These are phyloP conservation scores for Remorina albescens DNA, from an alignment of 2,797 vertebrate genomes.

Conservation along the genomic window DNA sequence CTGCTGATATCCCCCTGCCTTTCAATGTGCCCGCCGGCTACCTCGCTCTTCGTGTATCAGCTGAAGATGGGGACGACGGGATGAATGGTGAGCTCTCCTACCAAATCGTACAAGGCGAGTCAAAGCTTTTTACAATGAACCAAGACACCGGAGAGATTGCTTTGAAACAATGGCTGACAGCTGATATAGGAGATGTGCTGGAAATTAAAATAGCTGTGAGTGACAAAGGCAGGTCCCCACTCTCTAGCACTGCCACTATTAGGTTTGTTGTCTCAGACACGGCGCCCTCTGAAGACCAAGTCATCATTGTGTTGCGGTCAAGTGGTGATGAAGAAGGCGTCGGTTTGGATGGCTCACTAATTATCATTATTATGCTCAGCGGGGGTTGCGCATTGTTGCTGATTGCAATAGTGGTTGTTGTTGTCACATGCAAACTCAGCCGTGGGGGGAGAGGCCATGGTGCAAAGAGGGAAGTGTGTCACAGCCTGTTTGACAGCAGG, in stretches of 20 bases:
- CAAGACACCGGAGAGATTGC: slow-evolving; percentile 77
- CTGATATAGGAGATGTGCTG: slow-evolving; percentile 71
- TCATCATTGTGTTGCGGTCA: slow-evolving; percentile 72
- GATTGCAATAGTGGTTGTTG: slow-evolving; percentile 76
- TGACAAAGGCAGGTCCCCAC: slow-evolving; percentile 73
- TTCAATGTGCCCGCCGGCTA: slow-evolving; percentile 71
- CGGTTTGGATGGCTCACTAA: slow-evolving; percentile 67
- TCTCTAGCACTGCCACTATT: slow-evolving; percentile 69
- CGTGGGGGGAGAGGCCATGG: slow-evolving; percentile 48
- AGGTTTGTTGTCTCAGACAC: slow-evolving; percentile 76
- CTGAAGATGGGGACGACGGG: slow-evolving; percentile 78
- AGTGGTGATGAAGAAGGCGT: slow-evolving; percentile 45
- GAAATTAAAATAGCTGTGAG: slow-evolving; percentile 71
- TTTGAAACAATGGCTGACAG: slow-evolving; percentile 71
- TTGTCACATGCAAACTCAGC: slow-evolving; percentile 76
- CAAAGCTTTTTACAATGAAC: slow-evolving; percentile 76
- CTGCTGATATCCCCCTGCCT: slow-evolving; percentile 76
- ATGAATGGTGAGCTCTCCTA: slow-evolving; percentile 73
- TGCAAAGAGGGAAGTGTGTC: slow-evolving; percentile 68
- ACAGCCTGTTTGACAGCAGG: slow-evolving; percentile 72
- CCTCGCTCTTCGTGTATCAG: slow-evolving; percentile 71
- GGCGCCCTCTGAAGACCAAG: slow-evolving; percentile 77
- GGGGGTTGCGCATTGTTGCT: slow-evolving; percentile 81
- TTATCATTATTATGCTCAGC: slow-evolving; percentile 77
- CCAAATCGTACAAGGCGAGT: slow-evolving; percentile 69